Base-by-base conservation (phyloP, 1,140 invertebrate genomes). In the Leptinotarsa defecta region DNA sequence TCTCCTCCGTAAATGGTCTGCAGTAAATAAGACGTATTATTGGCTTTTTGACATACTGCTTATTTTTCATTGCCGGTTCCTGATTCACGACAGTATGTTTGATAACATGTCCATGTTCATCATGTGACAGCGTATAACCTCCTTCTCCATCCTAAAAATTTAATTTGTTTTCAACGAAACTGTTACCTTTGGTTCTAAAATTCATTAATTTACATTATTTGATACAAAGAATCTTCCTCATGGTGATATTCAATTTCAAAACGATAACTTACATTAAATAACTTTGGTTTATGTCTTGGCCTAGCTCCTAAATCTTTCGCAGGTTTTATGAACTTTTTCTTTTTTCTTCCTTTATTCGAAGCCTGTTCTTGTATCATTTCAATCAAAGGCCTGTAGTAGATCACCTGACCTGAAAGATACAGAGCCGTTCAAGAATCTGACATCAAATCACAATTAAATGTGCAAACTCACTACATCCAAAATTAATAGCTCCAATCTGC, bases 401-500 rank as follows among this genome's bases (percentile, higher is more conserved):
- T 82, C 6, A 84, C 84, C 83, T 87, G 83, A 69, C 83, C 86
- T 86, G 74, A 27, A 81, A 81, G 43, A 72, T 76, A 76, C 20
- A 64, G 63, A 73, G 76, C 19, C 22, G 27, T 70, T 48, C 22
- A 73, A 76, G 19, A 49, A n/a, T 17, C 15, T 13, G 17, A 62
- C 61, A 20, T 3, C 61, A 62, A 62, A 17, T 62, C 20, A 20
- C 61, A 20, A 11, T 43, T 43, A 3, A 0, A 43, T 43, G 34
- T 43, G 20, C 61, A 62, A 62, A 85, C 85, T 84, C 85, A 89
- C 89, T 87, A 86, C 90, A 91, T 27, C 88, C 88, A 87, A 90
- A 91, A 84, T 92, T 92, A 71, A 92, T 91, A 34, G 88, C 90
- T 22, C 90, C 91, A 78, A 88, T 88, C 82, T 90, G 88, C 83